Evolutionary conservation across 1,140 invertebrate species (phyloP).

Genomic region (Colletes latitarsis): DNA sequence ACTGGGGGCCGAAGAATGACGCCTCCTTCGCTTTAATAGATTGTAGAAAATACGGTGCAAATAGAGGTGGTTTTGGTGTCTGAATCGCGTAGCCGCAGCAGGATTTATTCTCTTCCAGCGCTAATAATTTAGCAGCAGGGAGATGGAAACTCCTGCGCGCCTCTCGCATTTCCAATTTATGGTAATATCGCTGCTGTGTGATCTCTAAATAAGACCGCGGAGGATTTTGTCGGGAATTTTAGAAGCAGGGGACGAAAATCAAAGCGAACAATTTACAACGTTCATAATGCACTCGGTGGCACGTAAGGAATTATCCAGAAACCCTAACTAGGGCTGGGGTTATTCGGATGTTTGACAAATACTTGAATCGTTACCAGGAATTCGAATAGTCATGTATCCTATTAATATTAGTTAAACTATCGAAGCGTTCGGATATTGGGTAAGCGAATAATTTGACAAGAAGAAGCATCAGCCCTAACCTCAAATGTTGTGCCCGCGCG

Average conservation of each 20-base stretch:
- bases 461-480: too few species aligned
- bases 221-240: too few species aligned
- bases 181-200: not conserved
- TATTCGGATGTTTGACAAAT: too few species aligned
- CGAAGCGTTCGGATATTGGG: too few species aligned
- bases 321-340: too few species aligned
- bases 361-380: too few species aligned
- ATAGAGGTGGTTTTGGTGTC: not conserved
- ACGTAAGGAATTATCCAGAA: not conserved
- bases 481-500: too few species aligned
- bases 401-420: too few species aligned
- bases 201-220: not conserved
- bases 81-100: not conserved
- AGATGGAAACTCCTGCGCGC: too few species aligned
- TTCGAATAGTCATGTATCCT: too few species aligned
- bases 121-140: not conserved
- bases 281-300: not conserved
- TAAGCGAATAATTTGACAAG: too few species aligned
- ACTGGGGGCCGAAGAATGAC: too few species aligned
- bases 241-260: not conserved
- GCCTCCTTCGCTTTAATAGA: not conserved
- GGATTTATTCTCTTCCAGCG: not conserved
- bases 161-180: conserved; percentile 1
- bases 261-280: not conserved
- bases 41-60: not conserved